These are phyloP conservation scores for Serrognathus titanus DNA, from an alignment of 2,888 invertebrate genomes.

Conservation along the genomic window DNA sequence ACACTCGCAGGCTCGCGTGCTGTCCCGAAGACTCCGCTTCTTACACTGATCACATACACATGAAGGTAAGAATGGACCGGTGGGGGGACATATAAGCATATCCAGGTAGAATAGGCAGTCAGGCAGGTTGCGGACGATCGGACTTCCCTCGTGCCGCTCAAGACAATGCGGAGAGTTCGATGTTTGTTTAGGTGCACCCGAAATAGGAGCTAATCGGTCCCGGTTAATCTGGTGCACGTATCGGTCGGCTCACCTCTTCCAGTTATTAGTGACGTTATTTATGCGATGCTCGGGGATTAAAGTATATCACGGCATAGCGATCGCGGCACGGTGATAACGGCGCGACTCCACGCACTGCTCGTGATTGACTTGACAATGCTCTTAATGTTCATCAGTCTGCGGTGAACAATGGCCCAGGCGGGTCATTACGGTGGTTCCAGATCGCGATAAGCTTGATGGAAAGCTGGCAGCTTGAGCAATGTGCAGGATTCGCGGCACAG, in stretches of 20 bases:
- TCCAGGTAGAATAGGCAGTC: slow-evolving; percentile 43
- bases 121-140: slow-evolving; percentile 33
- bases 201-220: slow-evolving; percentile 22
- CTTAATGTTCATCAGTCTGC: slow-evolving; percentile 40
- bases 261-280: neutral
- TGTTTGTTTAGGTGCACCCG: slow-evolving; percentile 27
- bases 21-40: slow-evolving; percentile 48
- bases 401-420: slow-evolving; percentile 41
- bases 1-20: slow-evolving; percentile 39
- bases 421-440: slow-evolving; percentile 37
- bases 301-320: slow-evolving; percentile 21
- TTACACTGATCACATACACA: slow-evolving; percentile 50
- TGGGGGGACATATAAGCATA: slow-evolving; percentile 47
- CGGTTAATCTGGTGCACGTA: slow-evolving; percentile 8
- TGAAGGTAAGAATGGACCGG: slow-evolving; percentile 49
- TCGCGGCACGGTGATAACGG: slow-evolving; percentile 17
- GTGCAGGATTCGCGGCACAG: slow-evolving; percentile 6
- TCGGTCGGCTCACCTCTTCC: neutral
- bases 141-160: slow-evolving; percentile 7
- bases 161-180: slow-evolving; percentile 21
- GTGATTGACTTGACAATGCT: slow-evolving; percentile 48
- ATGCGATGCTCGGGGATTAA: slow-evolving; percentile 8
- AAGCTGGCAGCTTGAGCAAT: slow-evolving; percentile 38
- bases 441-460: slow-evolving; percentile 40
- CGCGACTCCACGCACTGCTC: slow-evolving; percentile 16